Percentiles rank a stretch among this genome's conserved stretches.
phyloP scores from a whole-genome alignment of 2,888 invertebrate genomes.

The Tachina grossa region DNA sequence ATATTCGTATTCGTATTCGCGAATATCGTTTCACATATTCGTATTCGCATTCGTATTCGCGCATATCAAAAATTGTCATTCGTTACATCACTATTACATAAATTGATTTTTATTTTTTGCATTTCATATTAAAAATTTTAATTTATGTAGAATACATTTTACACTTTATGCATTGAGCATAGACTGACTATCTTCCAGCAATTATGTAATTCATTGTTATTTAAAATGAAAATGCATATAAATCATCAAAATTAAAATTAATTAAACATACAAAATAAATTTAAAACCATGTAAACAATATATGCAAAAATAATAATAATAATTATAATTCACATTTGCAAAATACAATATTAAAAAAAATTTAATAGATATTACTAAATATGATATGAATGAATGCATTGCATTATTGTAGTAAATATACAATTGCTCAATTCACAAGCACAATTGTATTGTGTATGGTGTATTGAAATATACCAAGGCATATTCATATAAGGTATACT shows the following conservation, averaged over 20 bases:
- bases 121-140: background rate
- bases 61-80: too few relatives aligned
- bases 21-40: too few relatives aligned
- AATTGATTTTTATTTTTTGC: too few relatives aligned
- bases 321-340: background rate
- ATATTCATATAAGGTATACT: too few relatives aligned
- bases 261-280: constrained; percentile 24
- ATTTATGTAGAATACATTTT: background rate
- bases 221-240: constrained; percentile 39
- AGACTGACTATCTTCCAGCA: background rate
- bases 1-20: too few relatives aligned
- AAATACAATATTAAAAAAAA: background rate
- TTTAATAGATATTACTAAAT: background rate
- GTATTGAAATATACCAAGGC: too few relatives aligned
- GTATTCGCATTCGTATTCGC: too few relatives aligned
- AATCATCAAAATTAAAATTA: constrained; percentile 46
- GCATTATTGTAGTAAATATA: background rate
- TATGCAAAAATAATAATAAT: background rate
- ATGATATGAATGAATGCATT: background rate
- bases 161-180: background rate
- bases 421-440: too few relatives aligned
- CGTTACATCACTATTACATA: too few relatives aligned
- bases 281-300: constrained; percentile 9
- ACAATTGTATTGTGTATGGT: too few relatives aligned
- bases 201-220: constrained; percentile 34